These are phyloP conservation scores for Drosophila mimica DNA, from an alignment of 2,888 invertebrate genomes.

Conservation along the genomic window DNA sequence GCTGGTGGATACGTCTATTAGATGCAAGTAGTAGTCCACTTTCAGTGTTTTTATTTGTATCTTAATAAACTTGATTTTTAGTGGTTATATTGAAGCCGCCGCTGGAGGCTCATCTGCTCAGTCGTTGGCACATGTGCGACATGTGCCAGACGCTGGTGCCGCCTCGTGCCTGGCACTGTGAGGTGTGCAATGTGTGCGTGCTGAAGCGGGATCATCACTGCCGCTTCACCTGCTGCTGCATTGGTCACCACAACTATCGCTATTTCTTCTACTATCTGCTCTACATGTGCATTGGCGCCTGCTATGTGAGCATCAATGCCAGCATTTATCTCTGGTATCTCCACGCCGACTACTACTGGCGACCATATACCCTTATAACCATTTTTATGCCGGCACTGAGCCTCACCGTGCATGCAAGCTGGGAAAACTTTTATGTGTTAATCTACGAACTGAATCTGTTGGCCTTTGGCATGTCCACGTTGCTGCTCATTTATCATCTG, in stretches of 20 bases:
- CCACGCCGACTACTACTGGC: conserved; percentile 75
- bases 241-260: conserved; percentile 94
- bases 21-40: conserved; percentile 83
- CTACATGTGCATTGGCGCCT: conserved; percentile 90
- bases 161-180: conserved; percentile 96
- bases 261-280: conserved; percentile 92
- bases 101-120: conserved; percentile 82
- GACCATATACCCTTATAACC: conserved; percentile 87
- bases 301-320: conserved; percentile 90
- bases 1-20: conserved; percentile 91
- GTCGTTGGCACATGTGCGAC: conserved; percentile 91
- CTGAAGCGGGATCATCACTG: conserved; percentile 94
- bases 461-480: conserved; percentile 88
- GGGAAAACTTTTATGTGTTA: conserved; percentile 89
- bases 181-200: conserved; percentile 92
- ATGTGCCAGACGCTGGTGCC: conserved; percentile 91
- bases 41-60: not conserved
- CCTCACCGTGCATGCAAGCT: conserved; percentile 89
- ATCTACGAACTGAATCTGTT: conserved; percentile 90
- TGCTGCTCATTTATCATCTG: conserved; percentile 89
- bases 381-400: conserved; percentile 91
- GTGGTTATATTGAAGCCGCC: conserved; percentile 81
- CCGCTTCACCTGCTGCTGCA: conserved; percentile 94
- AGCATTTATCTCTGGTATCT: conserved; percentile 87
- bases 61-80: conserved; percentile 39